Evolutionary conservation across 2,888 invertebrate genomes (phyloP).

Genomic region (Spilosoma lubricipeda): DNA sequence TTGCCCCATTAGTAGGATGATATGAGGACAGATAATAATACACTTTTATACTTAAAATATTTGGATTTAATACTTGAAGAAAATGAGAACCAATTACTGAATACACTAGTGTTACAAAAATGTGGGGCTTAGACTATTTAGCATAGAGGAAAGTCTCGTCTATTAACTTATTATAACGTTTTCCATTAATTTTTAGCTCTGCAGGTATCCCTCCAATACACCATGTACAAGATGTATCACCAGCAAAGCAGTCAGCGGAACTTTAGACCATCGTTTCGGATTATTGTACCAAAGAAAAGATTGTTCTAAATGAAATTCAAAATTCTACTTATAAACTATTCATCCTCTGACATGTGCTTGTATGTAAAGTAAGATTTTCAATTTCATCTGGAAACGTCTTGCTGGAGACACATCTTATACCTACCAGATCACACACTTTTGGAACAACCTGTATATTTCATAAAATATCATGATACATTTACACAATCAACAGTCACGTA

Average conservation of each 20-base stretch:
- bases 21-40: conserved; percentile 38
- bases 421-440: neutral
- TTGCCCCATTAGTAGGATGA: conserved; percentile 36
- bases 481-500: conserved; percentile 31
- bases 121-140: neutral
- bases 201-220: neutral
- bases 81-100: conserved; percentile 43
- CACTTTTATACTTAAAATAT: conserved; percentile 40
- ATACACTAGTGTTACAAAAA: neutral
- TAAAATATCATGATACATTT: conserved; percentile 48
- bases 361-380: too few relatives aligned
- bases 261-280: too few relatives aligned
- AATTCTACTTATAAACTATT: too few relatives aligned
- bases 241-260: too few relatives aligned
- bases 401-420: too few relatives aligned
- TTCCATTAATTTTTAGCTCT: neutral
- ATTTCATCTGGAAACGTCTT: too few relatives aligned
- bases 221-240: too few relatives aligned
- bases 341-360: too few relatives aligned
- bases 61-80: conserved; percentile 45
- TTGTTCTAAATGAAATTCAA: too few relatives aligned
- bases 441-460: conserved; percentile 36
- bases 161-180: neutral
- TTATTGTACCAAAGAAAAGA: too few relatives aligned
- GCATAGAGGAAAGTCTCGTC: neutral